phyloP scores from a whole-genome alignment of 1,140 invertebrate species.

The Phymorhynchus buccinoides region DNA sequence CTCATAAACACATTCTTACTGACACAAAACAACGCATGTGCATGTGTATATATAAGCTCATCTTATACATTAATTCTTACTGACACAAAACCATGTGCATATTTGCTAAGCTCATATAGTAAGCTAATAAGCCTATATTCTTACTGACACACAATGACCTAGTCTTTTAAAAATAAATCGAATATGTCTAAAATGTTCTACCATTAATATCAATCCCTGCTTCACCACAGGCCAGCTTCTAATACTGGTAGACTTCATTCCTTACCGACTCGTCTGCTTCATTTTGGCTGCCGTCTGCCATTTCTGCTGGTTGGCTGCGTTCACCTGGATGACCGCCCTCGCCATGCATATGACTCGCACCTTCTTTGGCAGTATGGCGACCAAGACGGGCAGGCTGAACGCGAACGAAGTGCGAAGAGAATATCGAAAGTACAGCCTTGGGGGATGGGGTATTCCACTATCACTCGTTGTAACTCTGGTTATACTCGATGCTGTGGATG shows the following conservation, averaged over 20 bases:
- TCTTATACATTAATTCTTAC: too few relatives aligned
- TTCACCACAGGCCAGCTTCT: neutral
- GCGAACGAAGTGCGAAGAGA: neutral
- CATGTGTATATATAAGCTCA: too few relatives aligned
- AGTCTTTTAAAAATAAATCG: too few relatives aligned
- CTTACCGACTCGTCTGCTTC: slow-evolving; percentile 58
- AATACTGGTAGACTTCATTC: slow-evolving; percentile 18
- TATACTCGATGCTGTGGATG: neutral
- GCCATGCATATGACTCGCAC: slow-evolving; percentile 74
- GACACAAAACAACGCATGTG: too few relatives aligned
- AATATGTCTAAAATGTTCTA: too few relatives aligned
- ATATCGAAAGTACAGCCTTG: slow-evolving; percentile 11
- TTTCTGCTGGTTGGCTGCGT: slow-evolving; percentile 91
- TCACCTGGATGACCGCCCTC: slow-evolving; percentile 97
- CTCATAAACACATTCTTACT: too few relatives aligned
- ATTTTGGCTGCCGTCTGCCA: slow-evolving; percentile 84
- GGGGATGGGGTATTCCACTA: slow-evolving; percentile 18
- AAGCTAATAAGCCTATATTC: too few relatives aligned
- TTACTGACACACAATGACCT: too few relatives aligned
- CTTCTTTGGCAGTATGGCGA: neutral
- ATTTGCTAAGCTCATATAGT: too few relatives aligned
- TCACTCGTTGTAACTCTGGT: neutral
- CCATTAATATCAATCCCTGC: too few relatives aligned
- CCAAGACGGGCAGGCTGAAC: slow-evolving; percentile 1
- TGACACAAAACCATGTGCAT: too few relatives aligned